Base-by-base conservation (phyloP, 2,888 invertebrate species). In the Pemphredon lugubris region DNA sequence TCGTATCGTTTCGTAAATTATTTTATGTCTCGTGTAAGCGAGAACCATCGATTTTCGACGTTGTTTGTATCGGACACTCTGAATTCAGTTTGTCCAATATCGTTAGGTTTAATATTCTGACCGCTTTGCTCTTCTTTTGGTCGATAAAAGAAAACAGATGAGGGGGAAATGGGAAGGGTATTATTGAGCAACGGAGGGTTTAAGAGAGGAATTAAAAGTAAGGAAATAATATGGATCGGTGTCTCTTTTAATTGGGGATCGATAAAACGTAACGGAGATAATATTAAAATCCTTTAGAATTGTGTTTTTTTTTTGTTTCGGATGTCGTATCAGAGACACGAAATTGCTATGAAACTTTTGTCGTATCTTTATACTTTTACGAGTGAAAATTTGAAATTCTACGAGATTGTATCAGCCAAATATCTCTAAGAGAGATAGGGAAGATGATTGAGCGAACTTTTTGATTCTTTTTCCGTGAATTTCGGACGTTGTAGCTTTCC, bases 171-270 rank as follows among this genome's bases (percentile, higher is more conserved):
- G 16, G 20, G n/a, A n/a, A n/a, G 26, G 48, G 37, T 16, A 13
- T 9, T 5, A 5, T 6, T 32, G 3, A 13, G 42, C 14, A 14
- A 23, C 13, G 21, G 44, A n/a, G 32, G 30, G 44, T 14, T 13
- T n/a, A 11, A 20, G 16, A n/a, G 23, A 7, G 37, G 44, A 61
- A 61, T 61, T 20, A 61, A 61, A 54, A 61, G 37, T 54, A 54
- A 26, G 44, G 26, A 54, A 54, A 54, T 18, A 39, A 37, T 23
- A 61, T 37, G 34, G 54, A 54, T 54, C 26, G 21, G 14, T 2
- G 30, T 9, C 9, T 9, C 30, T 30, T 26, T 20, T 54, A 54
- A 26, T 32, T 45, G 23, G 47, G 16, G 2, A 48, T 18, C 14
- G 23, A 2, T 6, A 26, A 26, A 23, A 23, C 13, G 5, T 7